Evolutionary conservation across 2,113 vertebrate genomes (phyloP), one percentile per base, ranked within the genome.

Genomic region (Corydoras sp.): DNA sequence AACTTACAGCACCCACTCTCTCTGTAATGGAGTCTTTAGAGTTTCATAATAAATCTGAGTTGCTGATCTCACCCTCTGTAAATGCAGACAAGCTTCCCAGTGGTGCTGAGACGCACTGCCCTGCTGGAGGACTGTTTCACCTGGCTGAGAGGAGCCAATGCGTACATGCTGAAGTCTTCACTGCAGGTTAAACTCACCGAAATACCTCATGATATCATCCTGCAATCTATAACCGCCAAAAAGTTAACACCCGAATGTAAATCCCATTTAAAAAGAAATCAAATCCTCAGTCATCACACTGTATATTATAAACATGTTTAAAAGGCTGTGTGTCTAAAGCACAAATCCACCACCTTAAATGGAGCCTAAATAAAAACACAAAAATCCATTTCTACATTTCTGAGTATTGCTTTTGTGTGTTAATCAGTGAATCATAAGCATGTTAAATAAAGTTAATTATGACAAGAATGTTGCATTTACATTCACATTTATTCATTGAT

Each of bases 121-220:
- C 76, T 90, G 49, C 2, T 89, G 35, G 86, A 89, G 54, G 86
- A 89, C 73, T 81, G 85, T 54, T 81, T 89, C 60, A 35, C 4
- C 35, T 77, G 80, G 10, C 73, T 90, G 48, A 78, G n/a, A 65
- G 53, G 3, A 0, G 74, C 30, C 29, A 80, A 82, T 29, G 77
- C 84, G 24, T 61, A 70, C 13, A 73, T 72, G 30, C 72, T 89
- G 18, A 80, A 77, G 73, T 84, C 62, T 13, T 85, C 10, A 0
- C 51, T 75, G 11, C 9, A 18, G 77, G 69, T 75, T 10, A 31
- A 79, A 79, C 85, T 76, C 61, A 64, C 12, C 14, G 35, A 54
- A 35, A 68, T 6, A n/a, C 56, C 48, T 13, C 15, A 9, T 31
- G 6, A 63, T 1, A 63, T 14, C 15, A 43, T 12, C 4, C 18